These are phyloP conservation scores for Galagoides demidoff DNA, from an alignment of 2,797 vertebrate species.

Conservation along the genomic window DNA sequence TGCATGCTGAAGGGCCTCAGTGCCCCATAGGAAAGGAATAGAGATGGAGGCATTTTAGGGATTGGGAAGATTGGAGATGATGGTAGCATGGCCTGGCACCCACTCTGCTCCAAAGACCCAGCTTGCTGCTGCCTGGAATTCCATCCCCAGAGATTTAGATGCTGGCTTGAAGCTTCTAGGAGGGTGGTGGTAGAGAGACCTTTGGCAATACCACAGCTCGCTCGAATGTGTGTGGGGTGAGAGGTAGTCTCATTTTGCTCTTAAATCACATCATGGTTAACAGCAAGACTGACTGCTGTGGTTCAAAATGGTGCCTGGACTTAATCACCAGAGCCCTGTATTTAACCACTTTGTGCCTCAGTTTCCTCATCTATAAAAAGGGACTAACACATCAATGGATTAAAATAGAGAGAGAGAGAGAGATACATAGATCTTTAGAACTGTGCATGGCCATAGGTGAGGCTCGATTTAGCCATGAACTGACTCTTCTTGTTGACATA, in stretches of 20 bases:
- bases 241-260: not conserved
- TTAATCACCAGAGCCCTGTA: not conserved
- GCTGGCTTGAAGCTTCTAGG: not conserved
- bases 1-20: not conserved
- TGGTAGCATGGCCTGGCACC: not conserved
- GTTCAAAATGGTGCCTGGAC: not conserved
- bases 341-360: not conserved
- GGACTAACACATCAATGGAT: not conserved
- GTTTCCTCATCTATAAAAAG: constrained; percentile 9
- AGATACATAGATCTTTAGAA: not conserved
- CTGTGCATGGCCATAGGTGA: not conserved
- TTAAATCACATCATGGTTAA: not conserved
- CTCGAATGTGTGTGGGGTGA: too few relatives aligned
- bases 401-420: not conserved
- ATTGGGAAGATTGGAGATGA: not conserved
- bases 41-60: not conserved
- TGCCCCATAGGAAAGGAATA: not conserved
- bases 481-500: not conserved
- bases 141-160: not conserved
- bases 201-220: not conserved
- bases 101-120: not conserved
- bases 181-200: rapidly evolving
- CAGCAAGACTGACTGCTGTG: not conserved
- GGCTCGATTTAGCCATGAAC: not conserved
- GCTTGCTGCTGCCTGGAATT: not conserved